Conservation (phyloP, 2,888 invertebrate species). For the Hermodice carunculata region DNA sequence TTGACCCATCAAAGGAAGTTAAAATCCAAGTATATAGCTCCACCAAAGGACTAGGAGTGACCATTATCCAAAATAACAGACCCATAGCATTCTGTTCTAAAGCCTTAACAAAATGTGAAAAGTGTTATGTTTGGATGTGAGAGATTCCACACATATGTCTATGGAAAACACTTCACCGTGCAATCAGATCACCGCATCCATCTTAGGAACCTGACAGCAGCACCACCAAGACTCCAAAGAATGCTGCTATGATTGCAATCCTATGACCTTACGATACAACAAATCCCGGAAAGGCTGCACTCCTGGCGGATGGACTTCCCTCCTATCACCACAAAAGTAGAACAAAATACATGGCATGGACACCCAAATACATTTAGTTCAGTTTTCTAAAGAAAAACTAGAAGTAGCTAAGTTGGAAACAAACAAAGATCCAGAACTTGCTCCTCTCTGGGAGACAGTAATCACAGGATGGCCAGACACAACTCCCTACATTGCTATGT, state of each 20-base stretch:
- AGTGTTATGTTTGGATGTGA: constrained; percentile 38
- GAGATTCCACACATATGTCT: constrained; percentile 40
- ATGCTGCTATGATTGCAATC: constrained; percentile 29
- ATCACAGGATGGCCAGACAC: background rate
- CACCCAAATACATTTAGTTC: background rate
- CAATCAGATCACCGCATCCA: constrained; percentile 40
- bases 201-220: constrained; percentile 21
- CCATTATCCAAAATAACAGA: constrained; percentile 38
- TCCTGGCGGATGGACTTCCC: constrained; percentile 32
- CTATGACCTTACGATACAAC: constrained; percentile 23
- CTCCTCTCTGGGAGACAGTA: background rate
- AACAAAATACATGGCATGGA: background rate
- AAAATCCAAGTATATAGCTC: constrained; percentile 39
- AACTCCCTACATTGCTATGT: background rate
- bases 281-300: constrained; percentile 26
- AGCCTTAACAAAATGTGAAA: constrained; percentile 39
- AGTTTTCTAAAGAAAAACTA: background rate
- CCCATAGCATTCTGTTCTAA: constrained; percentile 45
- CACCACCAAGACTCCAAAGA: constrained; percentile 26
- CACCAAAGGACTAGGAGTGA: constrained; percentile 40
- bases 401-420: background rate
- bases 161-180: constrained; percentile 32
- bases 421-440: background rate
- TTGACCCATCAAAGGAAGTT: background rate
- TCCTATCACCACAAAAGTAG: constrained; percentile 2